Base-by-base conservation (phyloP, 2,113 vertebrate genomes). In the Microtus montanus region DNA sequence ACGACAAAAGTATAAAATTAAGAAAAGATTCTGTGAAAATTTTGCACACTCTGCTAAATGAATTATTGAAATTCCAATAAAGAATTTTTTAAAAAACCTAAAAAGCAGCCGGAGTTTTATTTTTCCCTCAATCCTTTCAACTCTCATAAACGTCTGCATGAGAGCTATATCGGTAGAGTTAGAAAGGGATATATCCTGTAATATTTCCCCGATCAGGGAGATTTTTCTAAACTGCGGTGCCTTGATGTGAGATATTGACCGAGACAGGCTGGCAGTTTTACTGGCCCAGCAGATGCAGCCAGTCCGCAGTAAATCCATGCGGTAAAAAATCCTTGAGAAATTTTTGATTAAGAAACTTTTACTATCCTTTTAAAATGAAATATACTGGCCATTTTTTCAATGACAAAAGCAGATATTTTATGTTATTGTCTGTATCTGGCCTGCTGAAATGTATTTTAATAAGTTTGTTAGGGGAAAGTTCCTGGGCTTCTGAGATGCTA, bases 341-440 rank as follows among this genome's bases (percentile, higher is more conserved):
- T 97, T 97, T 97, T 91, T 97, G 96, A 98, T 97, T 96, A 97
- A 97, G 96, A 96, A 97, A 98, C 90, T 97, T 98, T 97, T 95
- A 97, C 90, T 92, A 87, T 92, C 97, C 96, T 96, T 96, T 98
- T 92, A 93, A 93, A 96, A 94, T 97, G 97, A 98, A 97, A 95
- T 97, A 97, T 86, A 86, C 83, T 63, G 17, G 90, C 86, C 95
- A 95, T 97, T 96, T 97, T 93, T 79, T 87, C 93, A 97, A 95
- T 89, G 84, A 95, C 95, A 97, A 97, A 97, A 96, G 90, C 83
- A 77, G 89, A 19, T 96, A 94, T 92, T 97, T 98, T 95, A 96
- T 97, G 93, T 95, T 82, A 70, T 95, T 89, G 61, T 97, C 95
- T 92, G 70, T 88, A 93, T 79, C 73, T 80, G 80, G 92, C 91